Evolutionary conservation across 2,888 invertebrate species (phyloP).

Genomic region (Bugula neritina): DNA sequence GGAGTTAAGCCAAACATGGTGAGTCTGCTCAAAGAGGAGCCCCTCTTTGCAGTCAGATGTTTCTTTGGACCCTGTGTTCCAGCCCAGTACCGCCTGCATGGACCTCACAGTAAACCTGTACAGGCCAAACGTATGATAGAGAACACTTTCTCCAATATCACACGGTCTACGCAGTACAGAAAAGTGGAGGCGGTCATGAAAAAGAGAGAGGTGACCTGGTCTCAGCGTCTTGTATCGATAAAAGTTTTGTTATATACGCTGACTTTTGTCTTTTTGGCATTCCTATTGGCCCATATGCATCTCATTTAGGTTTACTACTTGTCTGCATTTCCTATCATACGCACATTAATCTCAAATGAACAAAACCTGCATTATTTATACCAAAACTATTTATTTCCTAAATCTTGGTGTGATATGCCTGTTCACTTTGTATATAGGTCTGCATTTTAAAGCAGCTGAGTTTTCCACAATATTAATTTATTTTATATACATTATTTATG

Average conservation of each 20-base stretch:
- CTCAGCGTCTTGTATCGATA: slow-evolving; percentile 21
- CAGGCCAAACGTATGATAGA: slow-evolving; percentile 37
- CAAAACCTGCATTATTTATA: too few relatives aligned
- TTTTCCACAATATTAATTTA: too few relatives aligned
- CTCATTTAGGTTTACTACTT: slow-evolving; percentile 5
- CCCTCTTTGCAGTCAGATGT: slow-evolving; percentile 40
- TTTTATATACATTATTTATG: too few relatives aligned
- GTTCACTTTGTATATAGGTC: too few relatives aligned
- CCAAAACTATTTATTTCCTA: too few relatives aligned
- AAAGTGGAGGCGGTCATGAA: neutral
- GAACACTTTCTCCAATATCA: slow-evolving; percentile 30
- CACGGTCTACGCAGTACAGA: slow-evolving; percentile 29
- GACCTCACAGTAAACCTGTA: slow-evolving; percentile 36
- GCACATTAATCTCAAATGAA: too few relatives aligned
- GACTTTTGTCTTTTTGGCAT: slow-evolving; percentile 23
- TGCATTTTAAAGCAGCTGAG: too few relatives aligned
- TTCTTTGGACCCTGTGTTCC: slow-evolving; percentile 46
- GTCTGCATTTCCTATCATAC: neutral
- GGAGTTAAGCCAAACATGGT: slow-evolving; percentile 41
- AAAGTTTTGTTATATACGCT: slow-evolving; percentile 24
- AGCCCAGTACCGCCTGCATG: slow-evolving; percentile 44
- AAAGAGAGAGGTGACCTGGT: slow-evolving; percentile 2
- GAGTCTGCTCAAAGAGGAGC: slow-evolving; percentile 35
- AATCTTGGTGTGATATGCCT: too few relatives aligned
- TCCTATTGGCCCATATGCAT: slow-evolving; percentile 21